These are phyloP conservation scores for Eupithecia exiguata DNA, from an alignment of 2,888 invertebrate species.

Conservation along the genomic window DNA sequence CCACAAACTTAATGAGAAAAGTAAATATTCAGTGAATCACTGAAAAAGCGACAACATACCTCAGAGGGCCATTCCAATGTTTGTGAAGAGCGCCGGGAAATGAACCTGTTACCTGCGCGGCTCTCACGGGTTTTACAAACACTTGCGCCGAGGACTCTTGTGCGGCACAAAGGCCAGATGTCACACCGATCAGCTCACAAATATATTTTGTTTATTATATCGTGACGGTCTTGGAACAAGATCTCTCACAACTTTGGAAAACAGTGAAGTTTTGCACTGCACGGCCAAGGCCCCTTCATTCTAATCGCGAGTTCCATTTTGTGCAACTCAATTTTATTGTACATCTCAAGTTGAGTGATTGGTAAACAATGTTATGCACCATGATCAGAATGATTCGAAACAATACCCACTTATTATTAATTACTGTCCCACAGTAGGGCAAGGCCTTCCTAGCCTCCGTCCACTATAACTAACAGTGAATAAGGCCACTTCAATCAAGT, in stretches of 20 bases:
- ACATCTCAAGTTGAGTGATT: no score
- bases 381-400: neutral
- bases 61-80: conserved; percentile 18
- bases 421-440: neutral
- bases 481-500: neutral
- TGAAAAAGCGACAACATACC: conserved; percentile 4
- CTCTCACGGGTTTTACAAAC: conserved; percentile 60
- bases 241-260: no score
- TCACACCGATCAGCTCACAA: conserved; percentile 45
- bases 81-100: conserved; percentile 48
- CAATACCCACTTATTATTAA: neutral
- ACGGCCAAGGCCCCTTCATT: no score
- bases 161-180: conserved; percentile 49
- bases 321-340: no score
- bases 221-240: no score
- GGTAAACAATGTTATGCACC: neutral
- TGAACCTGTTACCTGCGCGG: conserved; percentile 56
- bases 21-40: neutral
- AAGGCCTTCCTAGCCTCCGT: neutral
- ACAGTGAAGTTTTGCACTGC: no score
- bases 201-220: neutral
- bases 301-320: no score
- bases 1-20: neutral
- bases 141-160: conserved; percentile 59
- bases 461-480: neutral